Conservation (phyloP, 2,888 invertebrate species). For the Malachius bipustulatus region DNA sequence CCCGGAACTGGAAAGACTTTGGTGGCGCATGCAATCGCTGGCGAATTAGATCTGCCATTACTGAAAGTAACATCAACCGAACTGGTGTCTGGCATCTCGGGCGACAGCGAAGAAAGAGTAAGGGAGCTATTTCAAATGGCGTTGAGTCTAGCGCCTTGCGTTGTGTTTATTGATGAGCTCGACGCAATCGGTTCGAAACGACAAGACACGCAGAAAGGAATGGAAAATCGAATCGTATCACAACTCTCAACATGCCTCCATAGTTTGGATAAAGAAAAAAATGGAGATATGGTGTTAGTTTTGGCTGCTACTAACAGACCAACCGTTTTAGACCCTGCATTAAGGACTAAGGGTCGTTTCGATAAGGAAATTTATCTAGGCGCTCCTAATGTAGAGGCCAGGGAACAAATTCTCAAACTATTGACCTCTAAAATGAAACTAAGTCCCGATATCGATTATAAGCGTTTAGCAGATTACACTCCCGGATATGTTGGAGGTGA, state of each 20-base stretch:
- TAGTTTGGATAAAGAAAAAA: conserved; percentile 46
- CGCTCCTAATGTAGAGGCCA: conserved; percentile 77
- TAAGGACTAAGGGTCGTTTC: conserved; percentile 84
- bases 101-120: conserved; percentile 90
- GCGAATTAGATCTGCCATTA: conserved; percentile 73
- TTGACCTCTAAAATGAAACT: conserved; percentile 62
- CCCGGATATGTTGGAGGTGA: conserved; percentile 97
- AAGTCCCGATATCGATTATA: conserved; percentile 56
- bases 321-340: conserved; percentile 83
- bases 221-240: conserved; percentile 92
- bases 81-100: conserved; percentile 86
- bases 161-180: conserved; percentile 92
- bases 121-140: conserved; percentile 85
- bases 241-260: conserved; percentile 85
- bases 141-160: conserved; percentile 57
- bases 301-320: conserved; percentile 94
- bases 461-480: conserved; percentile 66
- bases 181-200: conserved; percentile 91
- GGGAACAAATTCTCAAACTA: conserved; percentile 64
- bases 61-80: conserved; percentile 86
- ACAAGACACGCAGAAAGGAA: conserved; percentile 82
- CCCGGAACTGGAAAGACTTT: conserved; percentile 90
- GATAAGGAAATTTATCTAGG: conserved; percentile 90
- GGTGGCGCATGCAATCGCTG: conserved; percentile 70
- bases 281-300: conserved; percentile 58